Conservation (phyloP, 2,113 vertebrate genomes). For the Alouatta palliata region DNA sequence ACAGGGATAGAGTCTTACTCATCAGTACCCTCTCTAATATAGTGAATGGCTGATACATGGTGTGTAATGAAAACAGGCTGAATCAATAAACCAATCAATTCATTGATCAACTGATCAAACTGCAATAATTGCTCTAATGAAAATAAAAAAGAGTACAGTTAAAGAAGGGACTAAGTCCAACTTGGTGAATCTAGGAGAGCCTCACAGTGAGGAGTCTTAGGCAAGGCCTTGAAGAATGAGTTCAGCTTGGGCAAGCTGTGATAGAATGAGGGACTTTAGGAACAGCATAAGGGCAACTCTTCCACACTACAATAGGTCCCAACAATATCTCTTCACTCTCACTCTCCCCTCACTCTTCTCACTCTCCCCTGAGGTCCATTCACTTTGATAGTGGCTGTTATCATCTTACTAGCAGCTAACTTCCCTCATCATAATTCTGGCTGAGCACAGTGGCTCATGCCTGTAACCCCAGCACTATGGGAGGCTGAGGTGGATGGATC, state of each 20-base stretch:
- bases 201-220: not conserved
- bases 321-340: not conserved
- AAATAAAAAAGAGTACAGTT: not conserved
- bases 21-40: not conserved
- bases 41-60: not conserved
- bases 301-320: not conserved
- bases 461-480: too few species aligned
- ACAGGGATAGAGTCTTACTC: not conserved
- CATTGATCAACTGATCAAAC: not conserved
- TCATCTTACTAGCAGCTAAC: not conserved
- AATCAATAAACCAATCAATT: not conserved
- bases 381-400: not conserved
- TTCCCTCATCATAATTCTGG: not conserved
- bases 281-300: not conserved
- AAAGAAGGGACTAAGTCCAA: not conserved
- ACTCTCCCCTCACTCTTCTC: not conserved
- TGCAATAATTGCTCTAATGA: slow-evolving; percentile 17
- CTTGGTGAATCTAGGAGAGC: not conserved
- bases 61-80: not conserved
- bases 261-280: not conserved
- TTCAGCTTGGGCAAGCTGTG: not conserved
- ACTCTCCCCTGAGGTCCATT: not conserved
- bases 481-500: too few species aligned
- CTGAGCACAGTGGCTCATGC: too few species aligned
- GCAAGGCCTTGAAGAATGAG: not conserved